Evolutionary conservation across 2,888 invertebrate genomes (phyloP), one percentile per base, ranked within the genome.

Genomic region (Elegia similella): DNA sequence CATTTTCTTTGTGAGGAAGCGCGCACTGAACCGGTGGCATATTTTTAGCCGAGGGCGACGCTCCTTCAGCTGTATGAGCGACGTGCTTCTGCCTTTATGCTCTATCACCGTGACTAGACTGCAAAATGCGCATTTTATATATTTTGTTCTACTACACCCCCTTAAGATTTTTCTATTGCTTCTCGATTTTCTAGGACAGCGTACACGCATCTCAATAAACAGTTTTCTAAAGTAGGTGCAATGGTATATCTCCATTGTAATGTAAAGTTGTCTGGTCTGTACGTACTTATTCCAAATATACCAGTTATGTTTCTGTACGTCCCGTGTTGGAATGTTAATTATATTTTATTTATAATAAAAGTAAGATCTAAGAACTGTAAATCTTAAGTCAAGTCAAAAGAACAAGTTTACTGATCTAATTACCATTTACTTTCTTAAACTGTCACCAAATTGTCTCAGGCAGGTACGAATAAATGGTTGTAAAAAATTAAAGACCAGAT

Each of bases 21-120:
- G 83, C 84, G 73, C 83, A 75, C 68, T 85, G 83, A 86, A 85
- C 84, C 72, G 80, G 62, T 74, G 76, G 76, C 75, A 78, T 90
- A 90, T 89, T 88, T 89, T 88, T 89, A 89, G 89, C 76, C 77
- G 84, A 80, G 89, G 87, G 85, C 90, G 85, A 78, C 88, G 90
- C 80, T 77, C 84, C 70, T 73, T 69, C 69, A 67, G 64, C 60
- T 54, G 46, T 56, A 60, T 44, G 32, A 58, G 34, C 58, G 60
- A 57, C 53, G 59, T 60, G 59, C 57, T 54, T 56, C 29, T 46
- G 55, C 30, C 48, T 56, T 65, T 70, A 62, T 71, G 73, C 70
- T 67, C 66, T 66, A 73, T 76, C 75, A 78, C 70, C 72, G 66
- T 79, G 75, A 72, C 69, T 72, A 68, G 56, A 58, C 53, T 59